Evolutionary conservation across 30 jellyfish, hydroid and myxozoan genomes (phyloP), one percentile per base, ranked within the genome.

Genomic region (Chironex yamaguchii): DNA sequence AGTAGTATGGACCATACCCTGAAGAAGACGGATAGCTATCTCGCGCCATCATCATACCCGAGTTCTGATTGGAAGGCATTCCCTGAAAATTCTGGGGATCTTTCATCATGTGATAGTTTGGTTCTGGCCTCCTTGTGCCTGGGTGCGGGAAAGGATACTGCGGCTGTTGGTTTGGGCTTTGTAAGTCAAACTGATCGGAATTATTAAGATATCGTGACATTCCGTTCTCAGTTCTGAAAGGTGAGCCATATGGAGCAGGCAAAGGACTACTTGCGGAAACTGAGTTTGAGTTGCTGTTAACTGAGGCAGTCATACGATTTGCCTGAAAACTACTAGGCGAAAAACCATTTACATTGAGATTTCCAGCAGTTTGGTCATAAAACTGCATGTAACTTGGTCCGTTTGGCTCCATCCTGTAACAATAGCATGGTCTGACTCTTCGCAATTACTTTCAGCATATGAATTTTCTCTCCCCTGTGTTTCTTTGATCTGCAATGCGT

Each of bases 321-420:
- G 9, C 13, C 17, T 42, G 58, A 42, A 42, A 87, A 73, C 36
- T 69, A 71, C 73, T 70, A 30, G 91, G 91, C 49, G 90, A 85
- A 74, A 87, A 87, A 67, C 96, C 96, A 67, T 87, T 58, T 4
- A 58, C 31, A 13, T n/a, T 78, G n/a, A 89, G 66, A 52, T 87
- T 87, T 76, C 91, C 91, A 78, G 68, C 88, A 70, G 90, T 83
- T 78, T 87, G 95, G 53, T 87, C 96, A 77, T 87, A 87, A 71
- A 27, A 87, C 76, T 87, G 96, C 96, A 87, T 78, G 31, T 51
- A 89, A 70, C 74, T 69, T 69, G 96, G 96, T 69, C 96, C 82
- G 81, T 85, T 85, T 62, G 96, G 90, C 53, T 85, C 96, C 96
- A 85, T 85, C 68, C 85, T 64, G 85, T 29, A 22, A 85, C 70